Evolutionary conservation across 2,797 vertebrate genomes (phyloP).

Genomic region (Gouania willdenowi): DNA sequence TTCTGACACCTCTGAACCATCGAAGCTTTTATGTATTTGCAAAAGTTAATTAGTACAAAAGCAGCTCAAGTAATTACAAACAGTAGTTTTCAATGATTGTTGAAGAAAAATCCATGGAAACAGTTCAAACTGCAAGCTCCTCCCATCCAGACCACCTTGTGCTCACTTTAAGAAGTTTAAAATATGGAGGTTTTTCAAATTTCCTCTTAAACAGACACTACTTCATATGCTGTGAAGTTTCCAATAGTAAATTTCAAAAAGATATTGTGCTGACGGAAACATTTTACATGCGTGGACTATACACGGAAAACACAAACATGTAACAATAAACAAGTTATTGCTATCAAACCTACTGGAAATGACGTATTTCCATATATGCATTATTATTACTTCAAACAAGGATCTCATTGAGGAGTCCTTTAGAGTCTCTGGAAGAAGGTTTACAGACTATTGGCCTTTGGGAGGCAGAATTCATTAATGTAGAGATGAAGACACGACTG

Average conservation of each 20-base stretch:
- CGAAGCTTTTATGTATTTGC: slow-evolving; percentile 24
- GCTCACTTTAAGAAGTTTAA: slow-evolving; percentile 48
- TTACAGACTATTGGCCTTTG: slow-evolving; percentile 3
- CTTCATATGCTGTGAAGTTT: slow-evolving; percentile 2
- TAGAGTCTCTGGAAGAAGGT: slow-evolving; percentile 14
- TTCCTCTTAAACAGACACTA: slow-evolving; percentile 43
- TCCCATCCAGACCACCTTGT: slow-evolving; percentile 44
- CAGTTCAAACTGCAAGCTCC: slow-evolving; percentile 29
- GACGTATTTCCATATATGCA: slow-evolving; percentile 13
- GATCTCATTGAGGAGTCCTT: background rate
- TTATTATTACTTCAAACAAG: slow-evolving; percentile 30
- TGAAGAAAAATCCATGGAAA: slow-evolving; percentile 34
- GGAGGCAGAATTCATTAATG: slow-evolving; percentile 27
- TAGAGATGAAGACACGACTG: slow-evolving; percentile 15
- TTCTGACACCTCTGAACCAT: slow-evolving; percentile 12
- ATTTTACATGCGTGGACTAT: slow-evolving; percentile 22
- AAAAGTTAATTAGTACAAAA: slow-evolving; percentile 53
- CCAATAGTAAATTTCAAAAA: slow-evolving; percentile 4
- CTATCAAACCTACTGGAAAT: slow-evolving; percentile 52
- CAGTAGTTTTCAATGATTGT: slow-evolving; percentile 24
- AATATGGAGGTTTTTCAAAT: slow-evolving; percentile 25
- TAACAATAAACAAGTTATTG: slow-evolving; percentile 71
- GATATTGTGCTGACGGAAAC: slow-evolving; percentile 13
- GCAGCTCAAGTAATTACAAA: slow-evolving; percentile 36
- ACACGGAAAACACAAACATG: slow-evolving; percentile 39